phyloP scores from a whole-genome alignment of 2,113 vertebrate species.

The Cariama cristata region DNA sequence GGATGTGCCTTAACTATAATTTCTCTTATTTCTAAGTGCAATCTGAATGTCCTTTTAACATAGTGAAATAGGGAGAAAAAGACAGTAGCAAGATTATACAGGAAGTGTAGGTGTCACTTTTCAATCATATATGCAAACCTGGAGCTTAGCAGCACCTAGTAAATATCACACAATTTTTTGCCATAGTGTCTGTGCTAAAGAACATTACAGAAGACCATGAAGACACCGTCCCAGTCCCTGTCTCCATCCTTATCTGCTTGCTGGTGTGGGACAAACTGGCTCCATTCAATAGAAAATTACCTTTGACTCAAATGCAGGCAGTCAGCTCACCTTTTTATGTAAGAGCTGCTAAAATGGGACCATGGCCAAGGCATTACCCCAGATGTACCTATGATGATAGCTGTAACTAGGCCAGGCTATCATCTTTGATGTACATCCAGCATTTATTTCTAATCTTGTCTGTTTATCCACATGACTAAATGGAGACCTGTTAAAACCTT shows the following conservation, averaged over 20 bases:
- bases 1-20: background rate
- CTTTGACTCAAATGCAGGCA: background rate
- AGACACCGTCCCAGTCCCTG: background rate
- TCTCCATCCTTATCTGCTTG: background rate
- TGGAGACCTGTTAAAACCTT: background rate
- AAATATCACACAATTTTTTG: background rate
- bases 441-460: background rate
- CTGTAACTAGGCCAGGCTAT: background rate
- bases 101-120: background rate
- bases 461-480: background rate
- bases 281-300: background rate
- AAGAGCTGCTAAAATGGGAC: background rate
- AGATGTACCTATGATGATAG: background rate
- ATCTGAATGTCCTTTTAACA: background rate
- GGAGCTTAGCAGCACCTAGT: background rate
- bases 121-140: background rate
- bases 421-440: background rate
- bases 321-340: background rate
- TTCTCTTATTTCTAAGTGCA: background rate
- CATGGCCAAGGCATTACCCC: background rate
- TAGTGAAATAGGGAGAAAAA: background rate
- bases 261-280: background rate
- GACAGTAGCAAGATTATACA: slow-evolving; percentile 1
- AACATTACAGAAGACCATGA: background rate
- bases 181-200: background rate